Conservation (phyloP, 2,797 vertebrate genomes). For the Aphelocoma californica region DNA sequence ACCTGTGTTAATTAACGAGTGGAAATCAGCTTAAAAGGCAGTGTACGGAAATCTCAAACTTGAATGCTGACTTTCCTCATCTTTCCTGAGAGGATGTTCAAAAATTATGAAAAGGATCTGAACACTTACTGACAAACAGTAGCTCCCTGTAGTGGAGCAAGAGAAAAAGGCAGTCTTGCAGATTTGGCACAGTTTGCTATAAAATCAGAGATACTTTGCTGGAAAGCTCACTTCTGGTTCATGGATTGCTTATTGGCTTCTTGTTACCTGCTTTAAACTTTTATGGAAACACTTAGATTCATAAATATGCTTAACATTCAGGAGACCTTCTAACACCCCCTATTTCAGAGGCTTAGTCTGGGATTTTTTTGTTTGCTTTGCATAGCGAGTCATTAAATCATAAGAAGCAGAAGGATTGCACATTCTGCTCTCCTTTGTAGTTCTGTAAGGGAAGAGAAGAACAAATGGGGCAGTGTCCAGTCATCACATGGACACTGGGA, state of each 20-base stretch:
- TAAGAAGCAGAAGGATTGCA: not conserved
- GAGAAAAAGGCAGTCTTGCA: not conserved
- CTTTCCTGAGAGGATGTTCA: not conserved
- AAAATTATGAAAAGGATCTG: not conserved
- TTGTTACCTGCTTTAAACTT: not conserved
- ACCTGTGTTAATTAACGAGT: not conserved
- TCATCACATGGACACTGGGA: fast-evolving
- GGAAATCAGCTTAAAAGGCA: not conserved
- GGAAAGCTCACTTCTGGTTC: not conserved
- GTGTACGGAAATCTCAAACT: not conserved
- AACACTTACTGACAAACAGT: not conserved
- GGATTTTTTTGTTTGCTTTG: not conserved
- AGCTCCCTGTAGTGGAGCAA: not conserved
- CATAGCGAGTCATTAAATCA: not conserved
- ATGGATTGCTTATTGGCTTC: not conserved
- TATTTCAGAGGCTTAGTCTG: not conserved
- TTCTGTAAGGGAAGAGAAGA: fast-evolving
- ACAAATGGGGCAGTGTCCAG: fast-evolving
- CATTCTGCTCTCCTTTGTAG: not conserved
- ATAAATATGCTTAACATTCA: not conserved
- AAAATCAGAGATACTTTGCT: not conserved
- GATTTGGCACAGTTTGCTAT: not conserved
- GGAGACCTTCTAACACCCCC: not conserved
- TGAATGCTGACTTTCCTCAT: not conserved
- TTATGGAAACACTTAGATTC: not conserved